Evolutionary conservation across 2,113 vertebrate genomes (phyloP), one percentile per base, ranked within the genome.

Genomic region (Irena cyanogastra): DNA sequence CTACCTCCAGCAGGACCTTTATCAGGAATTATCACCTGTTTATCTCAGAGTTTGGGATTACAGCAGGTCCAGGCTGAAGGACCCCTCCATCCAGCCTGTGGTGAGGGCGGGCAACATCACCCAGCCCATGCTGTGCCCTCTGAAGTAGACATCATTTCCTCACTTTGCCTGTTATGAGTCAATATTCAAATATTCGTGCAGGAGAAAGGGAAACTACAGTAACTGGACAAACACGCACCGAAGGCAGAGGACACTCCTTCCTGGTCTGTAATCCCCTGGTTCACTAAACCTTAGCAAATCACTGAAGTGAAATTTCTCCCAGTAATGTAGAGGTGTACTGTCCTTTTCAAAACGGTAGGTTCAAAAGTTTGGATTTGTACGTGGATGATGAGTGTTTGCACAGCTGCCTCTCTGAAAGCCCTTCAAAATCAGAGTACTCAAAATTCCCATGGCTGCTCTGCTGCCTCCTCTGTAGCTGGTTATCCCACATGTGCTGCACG

Each of bases 21-120:
- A 94, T 88, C 85, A 33, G 90, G 82, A 70, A 91, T 94, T 93
- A 94, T 22, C 86, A 93, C 83, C 93, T 74, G 44, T 76, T 96
- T 97, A 95, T 89, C 81, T 54, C 65, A 15, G 49, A 56, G 63
- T 35, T 39, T 47, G 83, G 85, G 69, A 89, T 82, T 79, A 60
- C 50, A 72, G 82, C 76, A 60, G 64, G 66, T 69, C 66, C 80
- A 33, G 87, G 79, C 53, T 92, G 88, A 65, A 76, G 3, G 8
- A 54, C 41, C 45, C 76, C 79, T 76, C 45, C 30, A 11, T 76
- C 57, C 53, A 79, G 77, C n/a, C 45, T 5, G 1, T 3, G 42
- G 28, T 16, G 59, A 89, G 56, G 81, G 77, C 33, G 35, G 80
- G 85, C 64, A 59, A 71, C 65, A 83, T 44, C 70, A 50, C 69